Conservation (phyloP, 1,140 invertebrate species). For the Trypoxylus dichotomus region DNA sequence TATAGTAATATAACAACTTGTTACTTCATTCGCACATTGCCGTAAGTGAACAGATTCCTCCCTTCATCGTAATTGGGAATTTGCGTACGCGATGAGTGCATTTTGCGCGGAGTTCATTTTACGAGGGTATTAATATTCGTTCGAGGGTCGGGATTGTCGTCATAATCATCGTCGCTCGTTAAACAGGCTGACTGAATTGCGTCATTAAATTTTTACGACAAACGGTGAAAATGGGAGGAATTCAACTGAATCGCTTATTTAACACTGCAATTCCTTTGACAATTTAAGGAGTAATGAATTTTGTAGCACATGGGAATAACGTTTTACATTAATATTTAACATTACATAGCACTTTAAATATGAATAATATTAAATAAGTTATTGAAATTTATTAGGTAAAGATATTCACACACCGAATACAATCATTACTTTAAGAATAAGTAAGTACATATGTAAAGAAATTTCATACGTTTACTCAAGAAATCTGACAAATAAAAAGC, state of each 20-base stretch:
- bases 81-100: neutral
- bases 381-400: too few species aligned
- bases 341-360: too few species aligned
- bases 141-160: constrained; percentile 5
- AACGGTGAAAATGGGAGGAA: neutral
- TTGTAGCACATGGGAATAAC: too few species aligned
- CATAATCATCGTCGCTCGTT: constrained; percentile 6
- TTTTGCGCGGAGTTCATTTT: neutral
- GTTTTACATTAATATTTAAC: too few species aligned
- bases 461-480: too few species aligned
- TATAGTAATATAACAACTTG: neutral
- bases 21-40: neutral
- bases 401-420: too few species aligned
- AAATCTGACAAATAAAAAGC: too few species aligned
- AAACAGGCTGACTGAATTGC: constrained; percentile 1
- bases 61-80: neutral
- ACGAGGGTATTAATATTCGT: constrained; percentile 10
- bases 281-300: neutral
- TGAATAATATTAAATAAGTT: too few species aligned
- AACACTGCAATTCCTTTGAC: neutral
- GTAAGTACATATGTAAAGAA: too few species aligned
- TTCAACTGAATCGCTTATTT: neutral
- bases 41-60: neutral
- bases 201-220: constrained; percentile 15
- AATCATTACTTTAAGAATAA: too few species aligned